These are phyloP conservation scores for Crepidodera aurea DNA, from an alignment of 2,888 invertebrate species.

Conservation along the genomic window DNA sequence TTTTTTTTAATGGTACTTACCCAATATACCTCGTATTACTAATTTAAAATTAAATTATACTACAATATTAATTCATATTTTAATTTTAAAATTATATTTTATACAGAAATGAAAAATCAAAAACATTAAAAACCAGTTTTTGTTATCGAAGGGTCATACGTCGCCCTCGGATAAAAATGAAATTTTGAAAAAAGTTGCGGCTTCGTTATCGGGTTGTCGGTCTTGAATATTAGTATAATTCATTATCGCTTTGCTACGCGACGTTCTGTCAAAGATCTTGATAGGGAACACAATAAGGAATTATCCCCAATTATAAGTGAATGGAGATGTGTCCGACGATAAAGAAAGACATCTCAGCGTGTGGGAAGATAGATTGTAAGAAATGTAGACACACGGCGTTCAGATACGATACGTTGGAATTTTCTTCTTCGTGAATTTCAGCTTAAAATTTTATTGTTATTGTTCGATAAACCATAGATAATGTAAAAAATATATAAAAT, in stretches of 20 bases:
- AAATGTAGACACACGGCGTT: constrained; percentile 8
- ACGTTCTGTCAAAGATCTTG: constrained; percentile 39
- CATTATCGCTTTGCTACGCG: constrained; percentile 24
- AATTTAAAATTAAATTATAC: too few relatives aligned
- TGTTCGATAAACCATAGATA: neutral
- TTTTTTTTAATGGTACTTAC: too few relatives aligned
- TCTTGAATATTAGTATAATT: constrained; percentile 26
- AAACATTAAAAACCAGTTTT: too few relatives aligned
- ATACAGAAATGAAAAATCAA: too few relatives aligned
- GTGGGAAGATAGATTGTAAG: constrained; percentile 47
- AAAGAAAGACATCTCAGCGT: constrained; percentile 49
- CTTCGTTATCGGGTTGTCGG: neutral
- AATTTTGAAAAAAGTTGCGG: neutral
- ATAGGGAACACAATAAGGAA: constrained; percentile 50
- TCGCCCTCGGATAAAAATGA: too few relatives aligned
- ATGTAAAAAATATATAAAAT: neutral
- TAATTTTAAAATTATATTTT: too few relatives aligned
- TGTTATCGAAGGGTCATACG: too few relatives aligned
- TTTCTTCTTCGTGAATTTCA: constrained; percentile 19
- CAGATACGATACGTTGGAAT: constrained; percentile 4
- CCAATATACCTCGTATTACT: too few relatives aligned
- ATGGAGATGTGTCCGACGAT: constrained; percentile 51
- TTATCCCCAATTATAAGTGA: constrained; percentile 57
- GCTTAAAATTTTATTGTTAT: constrained; percentile 5
- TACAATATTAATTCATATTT: too few relatives aligned